Conservation (phyloP, 2,797 vertebrate species). For the Hylomyscus alleni region DNA sequence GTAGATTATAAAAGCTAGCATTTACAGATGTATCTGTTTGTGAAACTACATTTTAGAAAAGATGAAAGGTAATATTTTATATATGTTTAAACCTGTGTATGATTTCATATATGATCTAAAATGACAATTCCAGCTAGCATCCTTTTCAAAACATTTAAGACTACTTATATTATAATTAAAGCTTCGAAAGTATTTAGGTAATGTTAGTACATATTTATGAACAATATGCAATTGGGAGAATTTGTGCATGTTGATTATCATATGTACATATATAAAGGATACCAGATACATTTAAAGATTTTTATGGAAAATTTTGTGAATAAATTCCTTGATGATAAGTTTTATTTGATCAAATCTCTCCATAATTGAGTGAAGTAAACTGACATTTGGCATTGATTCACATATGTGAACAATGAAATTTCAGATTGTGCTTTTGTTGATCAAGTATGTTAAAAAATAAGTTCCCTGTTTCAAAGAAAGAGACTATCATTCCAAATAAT, state of each 20-base stretch:
- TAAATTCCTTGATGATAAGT: not conserved
- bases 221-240: not conserved
- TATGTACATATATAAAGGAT: not conserved
- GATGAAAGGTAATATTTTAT: not conserved
- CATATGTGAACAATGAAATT: constrained; percentile 16
- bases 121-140: not conserved
- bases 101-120: not conserved
- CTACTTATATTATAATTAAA: constrained; percentile 50
- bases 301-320: not conserved
- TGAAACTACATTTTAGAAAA: constrained; percentile 24
- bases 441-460: not conserved
- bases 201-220: not conserved
- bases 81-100: not conserved
- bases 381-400: not conserved
- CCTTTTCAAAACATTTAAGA: constrained; percentile 17
- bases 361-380: not conserved
- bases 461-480: not conserved
- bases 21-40: not conserved
- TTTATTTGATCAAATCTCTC: constrained; percentile 13
- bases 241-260: not conserved
- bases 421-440: not conserved
- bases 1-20: constrained; percentile 41
- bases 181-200: not conserved
- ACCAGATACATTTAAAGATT: not conserved
- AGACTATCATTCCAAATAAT: not conserved